Evolutionary conservation across 2,888 invertebrate genomes (phyloP).

Genomic region (Pristionchus maxplancki): DNA sequence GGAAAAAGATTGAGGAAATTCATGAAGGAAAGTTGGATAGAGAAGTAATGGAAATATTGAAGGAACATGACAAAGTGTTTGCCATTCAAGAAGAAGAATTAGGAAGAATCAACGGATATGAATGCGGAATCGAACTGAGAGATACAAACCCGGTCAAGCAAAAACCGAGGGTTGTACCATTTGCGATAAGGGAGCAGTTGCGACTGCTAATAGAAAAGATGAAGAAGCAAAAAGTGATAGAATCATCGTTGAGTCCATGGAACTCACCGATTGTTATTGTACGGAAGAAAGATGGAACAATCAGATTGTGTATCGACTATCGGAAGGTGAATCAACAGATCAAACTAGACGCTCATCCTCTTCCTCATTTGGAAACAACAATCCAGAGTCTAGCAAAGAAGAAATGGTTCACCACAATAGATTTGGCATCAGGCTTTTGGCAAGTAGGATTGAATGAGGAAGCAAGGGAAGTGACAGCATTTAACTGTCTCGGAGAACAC

Average conservation of each 20-base stretch:
- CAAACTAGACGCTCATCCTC: constrained; percentile 57
- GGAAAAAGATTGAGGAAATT: background rate
- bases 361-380: constrained; percentile 57
- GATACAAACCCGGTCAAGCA: constrained; percentile 50
- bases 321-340: constrained; percentile 65
- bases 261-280: constrained; percentile 77
- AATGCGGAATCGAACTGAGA: constrained; percentile 52
- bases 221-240: constrained; percentile 54
- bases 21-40: background rate
- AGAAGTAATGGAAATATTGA: background rate
- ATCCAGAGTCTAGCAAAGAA: constrained; percentile 46
- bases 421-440: constrained; percentile 59
- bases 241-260: constrained; percentile 75
- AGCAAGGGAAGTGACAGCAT: constrained; percentile 63
- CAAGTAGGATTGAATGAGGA: constrained; percentile 61
- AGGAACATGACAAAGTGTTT: constrained; percentile 4
- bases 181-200: constrained; percentile 50
- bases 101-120: constrained; percentile 43
- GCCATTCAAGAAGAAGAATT: constrained; percentile 53
- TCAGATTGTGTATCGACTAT: constrained; percentile 70
- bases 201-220: constrained; percentile 47
- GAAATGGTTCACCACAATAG: constrained; percentile 57
- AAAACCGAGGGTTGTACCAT: constrained; percentile 51
- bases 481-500: constrained; percentile 58
- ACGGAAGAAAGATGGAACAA: constrained; percentile 74